These are phyloP conservation scores for Pristionchus fissidentatus DNA, from an alignment of 2,888 invertebrate genomes.

Conservation along the genomic window DNA sequence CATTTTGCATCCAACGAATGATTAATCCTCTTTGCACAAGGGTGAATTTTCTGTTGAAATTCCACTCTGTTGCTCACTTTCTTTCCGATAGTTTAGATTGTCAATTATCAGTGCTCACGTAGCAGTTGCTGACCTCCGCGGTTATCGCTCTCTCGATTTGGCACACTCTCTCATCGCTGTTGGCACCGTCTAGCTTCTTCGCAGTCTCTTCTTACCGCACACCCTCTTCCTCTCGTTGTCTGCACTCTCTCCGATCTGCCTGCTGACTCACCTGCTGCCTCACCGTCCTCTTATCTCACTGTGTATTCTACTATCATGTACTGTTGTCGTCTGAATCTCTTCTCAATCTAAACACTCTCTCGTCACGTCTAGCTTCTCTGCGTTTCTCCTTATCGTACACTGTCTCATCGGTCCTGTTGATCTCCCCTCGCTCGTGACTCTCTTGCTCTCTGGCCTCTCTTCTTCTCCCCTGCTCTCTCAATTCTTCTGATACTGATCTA, in stretches of 20 bases:
- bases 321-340: not conserved
- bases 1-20: too few relatives aligned
- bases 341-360: not conserved
- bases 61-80: too few relatives aligned
- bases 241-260: not conserved
- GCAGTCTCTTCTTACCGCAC: too few relatives aligned
- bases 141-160: not conserved
- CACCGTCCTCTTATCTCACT: not conserved
- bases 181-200: conserved; percentile 9
- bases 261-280: not conserved
- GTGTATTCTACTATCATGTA: not conserved
- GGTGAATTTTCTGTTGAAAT: too few relatives aligned
- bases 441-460: not conserved
- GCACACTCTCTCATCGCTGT: not conserved
- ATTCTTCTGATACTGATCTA: not conserved
- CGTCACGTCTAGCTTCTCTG: conserved; percentile 24
- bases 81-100: too few relatives aligned
- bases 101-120: too few relatives aligned
- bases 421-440: conserved; percentile 25
- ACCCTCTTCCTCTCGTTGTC: too few relatives aligned
- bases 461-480: not conserved
- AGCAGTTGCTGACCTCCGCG: not conserved
- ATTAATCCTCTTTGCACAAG: too few relatives aligned
- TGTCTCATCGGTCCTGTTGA: not conserved
- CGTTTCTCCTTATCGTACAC: not conserved